Evolutionary conservation across 2,888 invertebrate genomes (phyloP), one percentile per base, ranked within the genome.

Genomic region (Lochmaea capreae): DNA sequence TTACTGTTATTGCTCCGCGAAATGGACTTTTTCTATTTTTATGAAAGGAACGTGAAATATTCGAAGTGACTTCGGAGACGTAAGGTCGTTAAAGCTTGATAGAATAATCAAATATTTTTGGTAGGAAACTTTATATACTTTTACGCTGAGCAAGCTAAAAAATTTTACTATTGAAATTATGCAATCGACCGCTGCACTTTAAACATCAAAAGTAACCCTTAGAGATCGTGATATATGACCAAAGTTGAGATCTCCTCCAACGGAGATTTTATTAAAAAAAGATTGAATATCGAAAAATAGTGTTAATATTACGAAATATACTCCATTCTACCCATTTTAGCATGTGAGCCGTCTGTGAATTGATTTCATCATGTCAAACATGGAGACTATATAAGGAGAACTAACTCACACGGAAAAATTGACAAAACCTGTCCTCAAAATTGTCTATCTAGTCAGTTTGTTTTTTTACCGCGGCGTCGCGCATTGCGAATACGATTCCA

Each of bases 1-100:
- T 76, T 71, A 76, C 58, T 72, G 73, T 76, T 74, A 73, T 73
- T 58, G 73, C 73, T 70, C 39, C 67, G 71, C 61, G 67, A 39
- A 67, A 74, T 72, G 72, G 62, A 59, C 67, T 67, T 72, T 73
- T 73, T 69, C 65, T 65, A 73, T 73, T 73, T 70, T 73, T 73
- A 68, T 69, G 68, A 69, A 54, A 43, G 59, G 58, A 65, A 61
- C 73, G 68, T 68, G 65, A 68, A 67, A 65, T 65, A 68, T 68
- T 68, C 46, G 22, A 42, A 61, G 59, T 66, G 66, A 66, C 52
- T 66, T 33, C 66, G 22, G 42, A 43, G 59, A 66, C 22, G 66
- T 61, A 42, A 33, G 52, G 46, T 52, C 65, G 68, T 68, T 72
- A 63, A 39, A 43, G 33, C 33, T 54, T 68, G 72, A 72, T 72